phyloP scores from a whole-genome alignment of 2,888 invertebrate species.

The Pachydiplax longipennis region DNA sequence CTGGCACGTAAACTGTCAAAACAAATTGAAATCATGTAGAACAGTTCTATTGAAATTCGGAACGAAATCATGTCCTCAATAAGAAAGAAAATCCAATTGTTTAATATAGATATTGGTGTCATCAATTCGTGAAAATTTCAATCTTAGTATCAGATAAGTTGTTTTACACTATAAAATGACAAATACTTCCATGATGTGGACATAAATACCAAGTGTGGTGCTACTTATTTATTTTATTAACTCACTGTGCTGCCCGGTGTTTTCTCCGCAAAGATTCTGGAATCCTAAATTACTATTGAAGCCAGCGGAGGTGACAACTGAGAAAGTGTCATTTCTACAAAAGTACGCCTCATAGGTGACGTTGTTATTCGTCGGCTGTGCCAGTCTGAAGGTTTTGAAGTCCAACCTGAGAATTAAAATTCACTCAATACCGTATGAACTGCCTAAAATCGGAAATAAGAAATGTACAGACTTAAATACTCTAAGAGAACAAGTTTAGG shows the following conservation, averaged over 20 bases:
- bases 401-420: conserved; percentile 59
- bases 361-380: conserved; percentile 61
- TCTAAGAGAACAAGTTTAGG: too few species aligned
- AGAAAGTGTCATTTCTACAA: conserved; percentile 65
- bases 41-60: too few species aligned
- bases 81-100: too few species aligned
- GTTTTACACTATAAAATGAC: too few species aligned
- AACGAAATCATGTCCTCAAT: too few species aligned
- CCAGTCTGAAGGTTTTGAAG: conserved; percentile 66
- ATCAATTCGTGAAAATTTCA: too few species aligned
- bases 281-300: conserved; percentile 5
- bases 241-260: conserved; percentile 69
- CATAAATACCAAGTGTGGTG: not conserved
- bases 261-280: conserved; percentile 67
- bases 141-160: too few species aligned
- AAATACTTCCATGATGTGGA: not conserved
- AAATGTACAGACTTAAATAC: too few species aligned
- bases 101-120: too few species aligned
- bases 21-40: not conserved
- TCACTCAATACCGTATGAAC: too few species aligned
- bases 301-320: conserved; percentile 54
- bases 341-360: conserved; percentile 56
- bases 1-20: conserved; percentile 62
- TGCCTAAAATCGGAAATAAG: too few species aligned
- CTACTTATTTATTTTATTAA: conserved; percentile 46